Base-by-base conservation (phyloP, 37 sponge, comb jelly and placozoan genomes). In the Corticium candelabrum region DNA sequence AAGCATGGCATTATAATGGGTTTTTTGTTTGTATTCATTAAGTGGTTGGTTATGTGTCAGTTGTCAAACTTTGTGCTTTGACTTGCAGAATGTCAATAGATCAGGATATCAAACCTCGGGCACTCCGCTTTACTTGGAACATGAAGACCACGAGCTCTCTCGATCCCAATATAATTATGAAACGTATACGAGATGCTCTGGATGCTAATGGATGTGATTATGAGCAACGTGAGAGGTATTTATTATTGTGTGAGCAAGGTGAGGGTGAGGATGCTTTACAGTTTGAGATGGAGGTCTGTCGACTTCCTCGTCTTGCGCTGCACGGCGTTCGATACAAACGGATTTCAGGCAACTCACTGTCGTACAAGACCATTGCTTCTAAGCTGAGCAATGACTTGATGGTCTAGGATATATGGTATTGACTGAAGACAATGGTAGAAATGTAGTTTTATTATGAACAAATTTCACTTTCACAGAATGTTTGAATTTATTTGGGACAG, bases 231-330 rank as follows among this genome's bases (percentile, higher is more conserved):
- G 99, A 99, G 68, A 86, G 85, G 21, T 99, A 79, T 84, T 81
- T 99, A 3, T 68, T 99, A 21, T 70, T 95, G 69, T 95, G 96
- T 67, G 77, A 82, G n/a, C 78, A 87, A 38, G 94, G 85, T 0
- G 96, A 93, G 15, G 84, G 85, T 37, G 97, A 84, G 68, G 91
- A 96, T 40, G 71, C 86, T 29, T 82, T 99, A 35, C 99, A 99
- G 78, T 99, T 91, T 89, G 99, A 99, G 43, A 95, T 99, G 91
- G 99, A 99, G 76, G 93, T 99, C 1, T 99, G 99, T 41, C 93
- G 93, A 78, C 87, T 99, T 0, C 99, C 99, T 2, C 69, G 99
- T 30, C 91, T 99, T 34, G 92, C 96, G 0, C 76, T 99, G 38
- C 93, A 99, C 76, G 99, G 99, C n/a, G 96, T 99, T 21, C 86